These are phyloP conservation scores for Herpetotheres cachinnans DNA, from an alignment of 2,113 vertebrate species.

Conservation along the genomic window DNA sequence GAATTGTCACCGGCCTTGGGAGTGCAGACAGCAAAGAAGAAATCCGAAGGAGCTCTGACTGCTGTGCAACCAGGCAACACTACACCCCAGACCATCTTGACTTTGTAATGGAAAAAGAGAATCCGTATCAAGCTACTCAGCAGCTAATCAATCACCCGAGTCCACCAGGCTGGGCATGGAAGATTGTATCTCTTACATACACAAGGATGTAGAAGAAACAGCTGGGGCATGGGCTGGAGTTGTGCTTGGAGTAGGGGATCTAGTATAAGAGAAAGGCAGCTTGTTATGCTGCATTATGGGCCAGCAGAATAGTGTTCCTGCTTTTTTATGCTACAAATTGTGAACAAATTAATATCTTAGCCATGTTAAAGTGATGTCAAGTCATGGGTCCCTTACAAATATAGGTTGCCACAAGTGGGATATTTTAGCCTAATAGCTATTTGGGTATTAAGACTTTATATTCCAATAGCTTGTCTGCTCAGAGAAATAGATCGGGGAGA, in stretches of 20 bases:
- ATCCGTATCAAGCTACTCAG: not conserved
- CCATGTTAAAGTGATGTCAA: not conserved
- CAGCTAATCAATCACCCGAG: not conserved
- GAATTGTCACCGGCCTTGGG: not conserved
- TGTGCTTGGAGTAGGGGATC: not conserved
- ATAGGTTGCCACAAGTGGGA: not conserved
- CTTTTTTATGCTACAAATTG: not conserved
- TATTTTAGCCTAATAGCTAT: not conserved
- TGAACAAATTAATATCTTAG: not conserved
- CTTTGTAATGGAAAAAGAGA: constrained; percentile 30
- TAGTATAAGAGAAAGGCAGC: not conserved
- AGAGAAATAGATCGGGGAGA: not conserved
- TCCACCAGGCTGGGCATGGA: not conserved
- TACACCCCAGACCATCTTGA: not conserved
- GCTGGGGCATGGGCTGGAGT: not conserved
- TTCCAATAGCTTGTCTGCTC: not conserved
- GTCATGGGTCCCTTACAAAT: not conserved
- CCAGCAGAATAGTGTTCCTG: not conserved
- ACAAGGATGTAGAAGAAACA: not conserved
- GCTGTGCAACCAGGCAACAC: not conserved
- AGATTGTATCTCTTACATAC: not conserved
- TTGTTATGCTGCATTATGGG: not conserved
- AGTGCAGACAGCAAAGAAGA: not conserved
- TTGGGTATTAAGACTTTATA: not conserved
- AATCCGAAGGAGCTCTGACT: not conserved